Base-by-base conservation (phyloP, 2,113 vertebrate genomes). In the Aleadryas rufinucha region DNA sequence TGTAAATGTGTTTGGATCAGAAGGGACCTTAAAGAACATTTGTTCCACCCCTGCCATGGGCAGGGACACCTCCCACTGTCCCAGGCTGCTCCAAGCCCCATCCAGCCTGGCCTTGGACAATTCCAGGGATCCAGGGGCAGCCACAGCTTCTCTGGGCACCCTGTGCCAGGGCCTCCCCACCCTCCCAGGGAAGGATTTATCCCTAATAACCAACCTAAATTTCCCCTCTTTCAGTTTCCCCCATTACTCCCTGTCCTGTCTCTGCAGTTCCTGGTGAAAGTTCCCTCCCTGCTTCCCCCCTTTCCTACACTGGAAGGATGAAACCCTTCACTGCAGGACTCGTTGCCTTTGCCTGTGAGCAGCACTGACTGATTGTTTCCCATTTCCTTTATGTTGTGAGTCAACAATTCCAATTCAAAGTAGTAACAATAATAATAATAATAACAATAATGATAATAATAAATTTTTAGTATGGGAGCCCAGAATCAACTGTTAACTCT, bases 171-270 rank as follows among this genome's bases (percentile, higher is more conserved):
- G 6, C 31, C 57, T 61, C 0, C 10, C 27, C n/a, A 13, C 10
- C 64, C n/a, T 54, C 2, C 0, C 75, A 50, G 68, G 27, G 12
- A 44, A 27, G 16, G 13, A 24, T 4, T 74, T 2, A 44, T 24
- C 45, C 13, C 28, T 2, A 21, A 75, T 7, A 60, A 10, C 28
- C 41, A 21, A 26, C 16, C n/a, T 2, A 1, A 50, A 45, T 30
- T 18, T 26, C 37, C 33, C 11, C 11, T 18, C 6, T 74, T 7
- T 16, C 50, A 39, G 19, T 7, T 1, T 16, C 45, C 5, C 7
- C 31, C 44, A 1, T 17, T 6, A 2, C 27, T 17, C n/a, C 33
- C 0, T 2, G 45, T 11, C 16, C 33, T 35, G 33, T 26, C 37
- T 3, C 16, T 22, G 37, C 60, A n/a, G 52, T 0, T 24, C 37